phyloP scores from a whole-genome alignment of 2,888 invertebrate genomes.

The Melolontha melolontha region DNA sequence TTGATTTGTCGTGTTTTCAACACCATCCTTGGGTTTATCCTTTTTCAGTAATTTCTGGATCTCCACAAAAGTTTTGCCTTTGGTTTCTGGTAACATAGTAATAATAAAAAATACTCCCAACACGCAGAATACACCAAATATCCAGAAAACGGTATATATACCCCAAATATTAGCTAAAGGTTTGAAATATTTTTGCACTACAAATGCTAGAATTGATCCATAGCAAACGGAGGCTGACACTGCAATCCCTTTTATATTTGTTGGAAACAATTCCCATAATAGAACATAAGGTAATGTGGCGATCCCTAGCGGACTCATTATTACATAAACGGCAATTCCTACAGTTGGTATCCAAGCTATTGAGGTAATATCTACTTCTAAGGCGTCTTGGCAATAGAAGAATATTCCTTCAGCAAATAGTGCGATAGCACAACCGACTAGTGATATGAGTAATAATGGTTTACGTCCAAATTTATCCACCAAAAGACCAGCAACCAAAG shows the following conservation, averaged over 20 bases:
- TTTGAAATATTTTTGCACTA: constrained; percentile 72
- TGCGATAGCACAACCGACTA: constrained; percentile 68
- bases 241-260: constrained; percentile 72
- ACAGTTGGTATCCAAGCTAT: constrained; percentile 69
- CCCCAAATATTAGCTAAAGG: no score
- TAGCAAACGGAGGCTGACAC: constrained; percentile 71
- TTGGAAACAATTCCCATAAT: constrained; percentile 74
- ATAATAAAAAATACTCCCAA: no score
- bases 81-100: no score
- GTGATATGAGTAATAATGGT: constrained; percentile 69
- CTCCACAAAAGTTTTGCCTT: no score
- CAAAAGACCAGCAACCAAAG: constrained; percentile 59
- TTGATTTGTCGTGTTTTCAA: no score
- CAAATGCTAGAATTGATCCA: constrained; percentile 70
- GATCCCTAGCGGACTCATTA: constrained; percentile 71
- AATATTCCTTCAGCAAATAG: constrained; percentile 67
- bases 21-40: no score
- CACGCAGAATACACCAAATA: no score
- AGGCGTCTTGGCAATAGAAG: constrained; percentile 68
- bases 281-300: constrained; percentile 73
- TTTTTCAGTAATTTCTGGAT: no score
- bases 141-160: no score
- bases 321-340: constrained; percentile 70
- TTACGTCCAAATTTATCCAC: constrained; percentile 70
- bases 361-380: constrained; percentile 61